Evolutionary conservation across 1,140 invertebrate species (phyloP), one percentile per base, ranked within the genome.

Genomic region (Drosophila nannoptera): DNA sequence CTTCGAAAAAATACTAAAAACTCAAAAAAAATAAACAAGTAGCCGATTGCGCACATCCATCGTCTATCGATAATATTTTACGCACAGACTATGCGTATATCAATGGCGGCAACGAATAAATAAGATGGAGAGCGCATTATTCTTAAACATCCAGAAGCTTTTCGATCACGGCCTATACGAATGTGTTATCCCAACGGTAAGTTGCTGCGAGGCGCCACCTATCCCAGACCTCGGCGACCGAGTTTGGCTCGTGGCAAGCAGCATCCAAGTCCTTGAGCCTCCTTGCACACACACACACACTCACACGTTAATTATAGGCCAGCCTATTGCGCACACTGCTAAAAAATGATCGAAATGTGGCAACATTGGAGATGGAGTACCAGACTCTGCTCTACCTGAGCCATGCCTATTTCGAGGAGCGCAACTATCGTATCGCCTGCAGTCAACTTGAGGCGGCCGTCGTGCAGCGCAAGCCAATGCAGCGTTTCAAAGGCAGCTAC

Each of bases 81-180:
- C 35, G 14, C 31, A 22, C 22, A 22, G 49, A 7, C 31, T 16
- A 31, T 52, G 42, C 48, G 8, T 38, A 52, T 53, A 33, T 45
- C 56, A 46, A 58, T 68, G 65, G 65, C 65, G 65, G 58, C 49
- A 68, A 61, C 48, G 43, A 22, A 53, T 42, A 42, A 48, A 43
- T 12, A 68, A 48, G 38, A 89, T 89, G 88, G 88, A 89, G 40
- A 87, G 69, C 40, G 75, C 71, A 0, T 33, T 89, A 2, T 84
- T 88, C 22, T 53, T 70, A 0, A 89, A 89, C 50, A 67, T 88
- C 1, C 84, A 88, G 38, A 89, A 83, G 32, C 54, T 89, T 3
- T 89, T 87, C 48, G 88, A 89, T 40, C 66, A 80, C 62, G 76
- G 83, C 14, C 53, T 88, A 5, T 89, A 89, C 48, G 78, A 84